Conservation (phyloP, 2,888 invertebrate genomes). For the Ligdia adustata region DNA sequence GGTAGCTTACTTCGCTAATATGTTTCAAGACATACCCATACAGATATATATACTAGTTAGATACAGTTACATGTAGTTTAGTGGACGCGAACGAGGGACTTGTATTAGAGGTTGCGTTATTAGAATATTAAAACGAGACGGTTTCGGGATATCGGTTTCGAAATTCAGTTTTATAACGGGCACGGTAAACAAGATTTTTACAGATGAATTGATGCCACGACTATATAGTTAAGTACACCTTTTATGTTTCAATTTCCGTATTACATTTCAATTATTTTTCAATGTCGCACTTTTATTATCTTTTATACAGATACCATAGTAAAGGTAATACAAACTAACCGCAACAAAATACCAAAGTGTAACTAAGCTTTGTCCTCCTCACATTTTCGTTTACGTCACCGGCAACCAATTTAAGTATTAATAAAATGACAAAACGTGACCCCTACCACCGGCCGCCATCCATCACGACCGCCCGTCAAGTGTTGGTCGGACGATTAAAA, state of each 20-base stretch:
- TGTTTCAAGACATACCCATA: constrained; percentile 59
- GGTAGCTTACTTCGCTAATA: constrained; percentile 68
- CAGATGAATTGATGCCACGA: too few relatives aligned
- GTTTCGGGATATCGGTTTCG: constrained; percentile 22
- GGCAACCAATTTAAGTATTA: constrained; percentile 82
- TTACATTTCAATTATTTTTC: too few relatives aligned
- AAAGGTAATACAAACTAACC: constrained; percentile 20
- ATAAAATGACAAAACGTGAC: constrained; percentile 83
- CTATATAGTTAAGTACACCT: too few relatives aligned
- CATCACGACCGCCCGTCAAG: constrained; percentile 78
- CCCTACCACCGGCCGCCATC: constrained; percentile 67
- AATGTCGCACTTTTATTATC: too few relatives aligned
- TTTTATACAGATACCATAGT: too few relatives aligned
- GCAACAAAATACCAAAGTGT: constrained; percentile 47
- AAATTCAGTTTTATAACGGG: constrained; percentile 14
- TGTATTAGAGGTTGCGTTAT: constrained; percentile 48
- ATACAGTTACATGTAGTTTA: constrained; percentile 19
- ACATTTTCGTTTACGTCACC: constrained; percentile 70
- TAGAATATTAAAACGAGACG: constrained; percentile 34
- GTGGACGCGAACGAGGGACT: constrained; percentile 47
- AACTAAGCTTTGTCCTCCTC: constrained; percentile 52
- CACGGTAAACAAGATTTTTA: too few relatives aligned
- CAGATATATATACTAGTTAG: too few relatives aligned
- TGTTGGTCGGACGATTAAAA: constrained; percentile 75
- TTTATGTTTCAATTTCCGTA: too few relatives aligned